A percentile compares a stretch with the other conserved stretches of the same genome.
Conservation (phyloP, 1,140 invertebrate genomes). For the Drosophila hydei region DNA sequence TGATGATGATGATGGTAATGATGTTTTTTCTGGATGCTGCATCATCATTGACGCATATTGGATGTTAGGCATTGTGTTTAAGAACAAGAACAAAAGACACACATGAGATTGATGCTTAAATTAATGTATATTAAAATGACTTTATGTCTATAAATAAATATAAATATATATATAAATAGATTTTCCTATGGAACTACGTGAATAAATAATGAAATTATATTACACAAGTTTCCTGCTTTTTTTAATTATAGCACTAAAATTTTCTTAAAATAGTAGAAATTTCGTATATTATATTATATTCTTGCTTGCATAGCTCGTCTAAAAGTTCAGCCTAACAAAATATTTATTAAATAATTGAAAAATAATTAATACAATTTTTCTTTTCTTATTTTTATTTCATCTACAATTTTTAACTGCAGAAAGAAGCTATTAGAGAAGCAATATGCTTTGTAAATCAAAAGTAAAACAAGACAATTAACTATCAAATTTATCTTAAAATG, state of each 20-base stretch:
- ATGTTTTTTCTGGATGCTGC: constrained; percentile 71
- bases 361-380: background rate
- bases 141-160: too few relatives aligned
- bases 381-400: background rate
- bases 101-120: constrained; percentile 19
- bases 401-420: background rate
- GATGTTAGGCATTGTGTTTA: constrained; percentile 18
- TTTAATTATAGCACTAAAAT: too few relatives aligned
- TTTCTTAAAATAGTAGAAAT: too few relatives aligned
- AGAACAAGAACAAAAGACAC: constrained; percentile 56
- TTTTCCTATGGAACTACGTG: background rate
- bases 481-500: too few relatives aligned
- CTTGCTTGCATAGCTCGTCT: too few relatives aligned
- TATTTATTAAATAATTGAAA: background rate
- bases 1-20: constrained; percentile 58
- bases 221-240: too few relatives aligned
- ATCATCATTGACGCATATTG: constrained; percentile 8
- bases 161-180: background rate
- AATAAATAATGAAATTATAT: too few relatives aligned
- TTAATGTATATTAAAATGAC: constrained; percentile 2
- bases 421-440: background rate
- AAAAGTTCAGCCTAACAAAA: background rate
- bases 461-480: too few relatives aligned
- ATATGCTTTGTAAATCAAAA: too few relatives aligned
- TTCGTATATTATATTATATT: too few relatives aligned